A percentile compares a stretch with the other conserved stretches of the same genome.
Conservation (phyloP, 2,888 invertebrate genomes). For the Troides helena region DNA sequence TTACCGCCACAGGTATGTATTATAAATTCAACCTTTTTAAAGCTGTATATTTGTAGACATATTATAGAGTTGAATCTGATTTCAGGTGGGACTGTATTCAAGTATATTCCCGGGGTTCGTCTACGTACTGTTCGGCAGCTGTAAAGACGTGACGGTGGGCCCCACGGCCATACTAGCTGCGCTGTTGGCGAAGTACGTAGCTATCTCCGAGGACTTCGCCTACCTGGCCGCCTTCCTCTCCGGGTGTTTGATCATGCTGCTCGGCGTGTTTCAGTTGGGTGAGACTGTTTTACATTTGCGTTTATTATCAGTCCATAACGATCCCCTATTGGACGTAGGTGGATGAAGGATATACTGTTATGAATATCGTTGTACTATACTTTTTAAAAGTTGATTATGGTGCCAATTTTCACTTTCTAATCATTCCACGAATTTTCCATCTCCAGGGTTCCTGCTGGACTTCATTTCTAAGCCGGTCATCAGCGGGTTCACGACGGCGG, state of each 20-base stretch:
- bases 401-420: too few relatives aligned
- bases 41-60: too few relatives aligned
- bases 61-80: slow-evolving; percentile 10
- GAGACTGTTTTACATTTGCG: slow-evolving; percentile 30
- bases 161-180: slow-evolving; percentile 95
- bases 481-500: slow-evolving; percentile 91
- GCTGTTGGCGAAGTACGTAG: slow-evolving; percentile 86
- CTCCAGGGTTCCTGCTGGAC: slow-evolving; percentile 86
- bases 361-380: too few relatives aligned
- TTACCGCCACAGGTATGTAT: slow-evolving; percentile 86
- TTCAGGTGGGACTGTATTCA: slow-evolving; percentile 92
- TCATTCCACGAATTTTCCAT: background rate
- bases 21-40: background rate
- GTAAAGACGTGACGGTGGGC: slow-evolving; percentile 88
- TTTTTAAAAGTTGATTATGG: too few relatives aligned
- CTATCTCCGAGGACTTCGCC: slow-evolving; percentile 84
- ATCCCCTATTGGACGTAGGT: too few relatives aligned
- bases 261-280: slow-evolving; percentile 87
- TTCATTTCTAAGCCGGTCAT: slow-evolving; percentile 93
- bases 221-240: slow-evolving; percentile 86
- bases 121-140: slow-evolving; percentile 92
- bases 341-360: too few relatives aligned
- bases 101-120: slow-evolving; percentile 95
- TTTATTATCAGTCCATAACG: too few relatives aligned
- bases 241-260: slow-evolving; percentile 85